Conservation (phyloP, 2,888 invertebrate species). For the Mantis religiosa region DNA sequence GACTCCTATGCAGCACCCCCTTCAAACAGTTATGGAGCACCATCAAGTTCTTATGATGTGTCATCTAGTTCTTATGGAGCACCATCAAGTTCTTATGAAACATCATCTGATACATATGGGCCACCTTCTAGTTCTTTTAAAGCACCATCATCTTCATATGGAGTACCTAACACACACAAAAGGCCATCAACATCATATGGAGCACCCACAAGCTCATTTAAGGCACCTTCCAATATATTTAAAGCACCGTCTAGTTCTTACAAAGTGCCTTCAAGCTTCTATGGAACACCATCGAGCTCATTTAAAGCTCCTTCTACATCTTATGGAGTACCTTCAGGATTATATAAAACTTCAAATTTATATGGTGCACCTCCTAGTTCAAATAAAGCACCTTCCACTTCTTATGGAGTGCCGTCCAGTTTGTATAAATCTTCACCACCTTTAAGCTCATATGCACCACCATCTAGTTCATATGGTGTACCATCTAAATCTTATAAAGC, state of each 20-base stretch:
- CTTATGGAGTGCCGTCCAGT: background rate
- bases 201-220: conserved; percentile 25
- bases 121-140: conserved; percentile 33
- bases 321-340: conserved; percentile 27
- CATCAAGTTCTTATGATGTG: conserved; percentile 21
- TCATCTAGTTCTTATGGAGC: conserved; percentile 31
- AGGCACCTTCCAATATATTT: conserved; percentile 32
- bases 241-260: conserved; percentile 31
- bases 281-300: conserved; percentile 41
- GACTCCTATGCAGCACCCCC: conserved; percentile 33
- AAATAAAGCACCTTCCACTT: conserved; percentile 15
- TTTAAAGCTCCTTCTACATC: conserved; percentile 32
- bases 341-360: conserved; percentile 22
- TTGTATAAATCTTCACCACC: conserved; percentile 1
- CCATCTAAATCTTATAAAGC: conserved; percentile 6
- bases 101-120: conserved; percentile 33
- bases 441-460: conserved; percentile 6
- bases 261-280: conserved; percentile 30
- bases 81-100: conserved; percentile 19
- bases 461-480: conserved; percentile 5
- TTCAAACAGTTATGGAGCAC: conserved; percentile 28
- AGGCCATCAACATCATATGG: conserved; percentile 34
- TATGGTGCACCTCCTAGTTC: conserved; percentile 24
- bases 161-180: conserved; percentile 29
- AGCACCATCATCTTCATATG: conserved; percentile 32